phyloP scores from a whole-genome alignment of 2,113 vertebrate species.

The Macrotis lagotis region DNA sequence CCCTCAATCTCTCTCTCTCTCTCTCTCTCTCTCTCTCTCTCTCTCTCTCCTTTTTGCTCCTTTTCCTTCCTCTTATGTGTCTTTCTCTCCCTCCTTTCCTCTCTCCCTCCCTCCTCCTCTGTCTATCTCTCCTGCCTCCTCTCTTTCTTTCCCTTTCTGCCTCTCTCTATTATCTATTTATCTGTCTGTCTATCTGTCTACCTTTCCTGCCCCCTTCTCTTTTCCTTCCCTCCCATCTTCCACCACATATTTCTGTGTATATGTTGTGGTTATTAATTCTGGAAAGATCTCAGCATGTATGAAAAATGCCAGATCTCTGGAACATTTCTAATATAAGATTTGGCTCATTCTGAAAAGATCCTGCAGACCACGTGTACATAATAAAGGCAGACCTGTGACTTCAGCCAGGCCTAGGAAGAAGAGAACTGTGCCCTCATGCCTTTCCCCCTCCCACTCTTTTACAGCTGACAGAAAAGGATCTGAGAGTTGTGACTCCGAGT shows the following conservation, averaged over 20 bases:
- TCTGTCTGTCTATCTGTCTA: rapidly evolving
- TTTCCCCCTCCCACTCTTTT: neutral
- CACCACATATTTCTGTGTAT: no score
- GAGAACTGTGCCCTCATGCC: neutral
- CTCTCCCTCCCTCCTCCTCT: neutral
- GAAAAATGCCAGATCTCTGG: neutral
- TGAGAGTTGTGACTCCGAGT: neutral
- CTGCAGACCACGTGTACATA: neutral
- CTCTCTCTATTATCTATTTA: rapidly evolving
- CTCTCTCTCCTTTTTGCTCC: no score
- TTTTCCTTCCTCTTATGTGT: no score
- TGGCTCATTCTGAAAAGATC: neutral
- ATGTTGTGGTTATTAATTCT: neutral
- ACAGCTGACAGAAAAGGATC: neutral
- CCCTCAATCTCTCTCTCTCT: neutral
- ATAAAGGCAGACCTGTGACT: neutral
- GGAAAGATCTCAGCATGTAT: neutral
- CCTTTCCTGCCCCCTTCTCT: no score
- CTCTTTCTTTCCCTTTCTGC: neutral
- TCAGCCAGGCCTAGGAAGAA: neutral
- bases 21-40: neutral
- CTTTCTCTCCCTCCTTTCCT: no score
- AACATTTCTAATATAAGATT: neutral
- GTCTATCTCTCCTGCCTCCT: neutral
- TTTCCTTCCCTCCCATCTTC: no score